Evolutionary conservation across 2,113 vertebrate genomes (phyloP).

Genomic region (Amblyopsis rosae): DNA sequence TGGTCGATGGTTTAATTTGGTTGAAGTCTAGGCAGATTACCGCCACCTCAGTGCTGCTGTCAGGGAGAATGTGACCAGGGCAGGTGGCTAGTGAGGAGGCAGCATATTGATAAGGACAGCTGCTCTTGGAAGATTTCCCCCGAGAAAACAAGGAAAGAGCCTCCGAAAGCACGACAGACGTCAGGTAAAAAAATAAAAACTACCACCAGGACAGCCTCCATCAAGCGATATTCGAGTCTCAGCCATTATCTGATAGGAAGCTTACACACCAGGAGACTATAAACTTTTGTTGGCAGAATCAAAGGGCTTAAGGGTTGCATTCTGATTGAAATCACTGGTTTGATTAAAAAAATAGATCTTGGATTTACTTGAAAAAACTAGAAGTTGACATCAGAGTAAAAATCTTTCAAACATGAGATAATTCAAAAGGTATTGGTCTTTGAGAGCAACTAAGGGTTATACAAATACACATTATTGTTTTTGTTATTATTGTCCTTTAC

Average conservation of each 20-base stretch:
- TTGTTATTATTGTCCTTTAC: too few species aligned
- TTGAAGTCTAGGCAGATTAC: conserved; percentile 76
- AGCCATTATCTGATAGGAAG: conserved; percentile 76
- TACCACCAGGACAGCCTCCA: conserved; percentile 54
- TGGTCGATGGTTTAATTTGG: conserved; percentile 75
- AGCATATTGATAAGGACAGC: conserved; percentile 78
- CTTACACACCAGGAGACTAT: conserved; percentile 72
- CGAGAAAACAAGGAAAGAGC: conserved; percentile 67
- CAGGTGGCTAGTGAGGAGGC: conserved; percentile 66
- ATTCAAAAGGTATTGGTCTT: conserved; percentile 23
- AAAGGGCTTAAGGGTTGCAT: conserved; percentile 64
- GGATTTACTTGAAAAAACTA: conserved; percentile 43
- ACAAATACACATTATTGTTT: background rate
- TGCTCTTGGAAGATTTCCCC: conserved; percentile 80
- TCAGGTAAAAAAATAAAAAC: conserved; percentile 74
- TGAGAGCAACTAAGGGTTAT: background rate
- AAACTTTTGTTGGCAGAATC: conserved; percentile 69
- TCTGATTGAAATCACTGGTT: conserved; percentile 71
- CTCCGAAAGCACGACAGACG: conserved; percentile 53
- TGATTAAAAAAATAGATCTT: conserved; percentile 58
- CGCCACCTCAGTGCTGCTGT: conserved; percentile 69
- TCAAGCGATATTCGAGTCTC: conserved; percentile 63
- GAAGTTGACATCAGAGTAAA: background rate
- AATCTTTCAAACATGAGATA: conserved; percentile 22
- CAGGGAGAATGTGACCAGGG: conserved; percentile 69